Evolutionary conservation across 2,888 invertebrate genomes (phyloP), one percentile per base, ranked within the genome.

Genomic region (Diploptera punctata): DNA sequence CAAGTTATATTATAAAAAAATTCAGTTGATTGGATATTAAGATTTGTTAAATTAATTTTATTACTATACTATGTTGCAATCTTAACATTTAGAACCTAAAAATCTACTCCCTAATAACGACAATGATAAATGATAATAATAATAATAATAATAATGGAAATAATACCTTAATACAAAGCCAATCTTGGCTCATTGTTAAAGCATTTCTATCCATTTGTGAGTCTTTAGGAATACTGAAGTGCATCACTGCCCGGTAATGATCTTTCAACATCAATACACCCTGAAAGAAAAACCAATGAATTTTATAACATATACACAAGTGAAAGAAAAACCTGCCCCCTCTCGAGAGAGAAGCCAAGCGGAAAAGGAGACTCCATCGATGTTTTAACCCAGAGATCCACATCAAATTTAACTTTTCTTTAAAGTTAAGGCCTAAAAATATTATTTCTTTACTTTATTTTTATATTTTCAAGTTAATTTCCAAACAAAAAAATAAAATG

Each of bases 151-250:
- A 38, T 38, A 38, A 38, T 38, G 5, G 38, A 38, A 5, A 9
- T 13, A 9, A n/a, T n/a, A 57, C 57, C 57, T 57, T 57, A n/a
- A 57, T 57, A n/a, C 57, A 57, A 24, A 29, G 21, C 57, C 57
- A 57, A n/a, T 57, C 57, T 24, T 57, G 57, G 18, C 57, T 57
- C 10, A 29, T 29, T 13, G n/a, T 29, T 24, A 31, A 3, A 57
- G 26, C 29, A 24, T 29, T 57, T 29, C 57, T 57, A 10, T 65
- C 65, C 18, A 65, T 26, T 24, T 44, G 79, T 60, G 81, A 77
- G 77, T 89, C 89, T 80, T 89, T 90, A 13, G 90, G 90, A 80
- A 91, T 89, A 80, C 92, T 92, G 83, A 91, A 93, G 81, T 93
- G 92, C 86, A 93, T 88, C 33, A 89, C 87, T 74, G 91, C 91